Evolutionary conservation across 1,140 invertebrate species (phyloP), one percentile per base, ranked within the genome.

Genomic region (Odontomachus brunneus): DNA sequence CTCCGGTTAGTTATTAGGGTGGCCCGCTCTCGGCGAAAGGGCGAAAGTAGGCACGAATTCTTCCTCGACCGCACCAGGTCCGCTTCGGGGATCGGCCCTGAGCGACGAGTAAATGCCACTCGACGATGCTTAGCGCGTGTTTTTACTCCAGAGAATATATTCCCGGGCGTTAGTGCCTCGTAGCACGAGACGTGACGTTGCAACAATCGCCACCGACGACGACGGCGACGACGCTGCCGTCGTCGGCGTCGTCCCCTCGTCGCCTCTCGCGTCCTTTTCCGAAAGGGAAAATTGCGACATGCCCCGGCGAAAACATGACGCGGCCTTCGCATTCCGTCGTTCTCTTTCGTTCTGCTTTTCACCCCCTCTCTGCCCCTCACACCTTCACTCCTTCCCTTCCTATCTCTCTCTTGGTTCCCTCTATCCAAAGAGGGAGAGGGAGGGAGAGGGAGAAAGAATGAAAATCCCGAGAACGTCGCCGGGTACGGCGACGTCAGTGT

Each of bases 231-330:
- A 60, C 59, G 38, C 62, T 33, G 72, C n/a, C 48, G 19, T 74
- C 15, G 48, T 49, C 59, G 22, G 57, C 33, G 29, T 49, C 55
- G 2, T 33, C 29, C 5, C 59, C 26, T 55, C 24, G 72, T 53
- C 22, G 22, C 19, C n/a, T 3, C 29, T 29, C 38, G 38, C 71
- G 84, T 87, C 84, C 85, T 87, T 86, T 86, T 62, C 75, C 85
- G 85, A 87, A 87, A 82, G 85, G 85, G 85, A 87, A 87, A 87
- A 87, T 87, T 87, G 85, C 85, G 85, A 87, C 85, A 82, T 87
- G 81, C 85, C 84, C 84, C 51, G 49, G 81, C 66, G 73, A 73
- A 72, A 67, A 87, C 85, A 82, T 86, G 85, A 86, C 85, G 85
- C 72, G 80, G 71, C 85, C 48, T 80, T 80, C 75, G 75, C 75